Percentiles rank a stretch among this genome's conserved stretches.
phyloP scores from a whole-genome alignment of 2,797 vertebrate genomes.

The Characodon lateralis region DNA sequence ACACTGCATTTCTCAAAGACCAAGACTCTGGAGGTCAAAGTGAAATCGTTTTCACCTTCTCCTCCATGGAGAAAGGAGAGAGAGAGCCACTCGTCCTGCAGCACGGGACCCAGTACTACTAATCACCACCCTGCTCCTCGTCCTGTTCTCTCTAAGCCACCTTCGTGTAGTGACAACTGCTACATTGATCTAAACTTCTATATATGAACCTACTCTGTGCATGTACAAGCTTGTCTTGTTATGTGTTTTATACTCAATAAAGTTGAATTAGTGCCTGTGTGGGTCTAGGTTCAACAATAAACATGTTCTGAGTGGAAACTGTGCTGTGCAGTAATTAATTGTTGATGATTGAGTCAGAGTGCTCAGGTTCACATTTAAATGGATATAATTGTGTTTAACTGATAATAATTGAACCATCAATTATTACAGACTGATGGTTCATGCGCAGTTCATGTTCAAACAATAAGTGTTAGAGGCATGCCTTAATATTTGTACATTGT shows the following conservation, averaged over 20 bases:
- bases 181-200: background rate
- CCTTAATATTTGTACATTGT: background rate
- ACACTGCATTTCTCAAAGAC: conserved; percentile 62
- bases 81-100: conserved; percentile 56
- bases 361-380: conserved; percentile 47
- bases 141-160: background rate
- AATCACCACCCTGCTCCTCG: conserved; percentile 11
- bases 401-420: too few species aligned
- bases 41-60: conserved; percentile 41
- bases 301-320: background rate
- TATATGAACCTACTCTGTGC: conserved; percentile 5
- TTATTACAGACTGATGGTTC: conserved; percentile 36
- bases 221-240: background rate
- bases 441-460: conserved; percentile 46
- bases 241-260: conserved; percentile 1
- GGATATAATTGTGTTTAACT: conserved; percentile 27
- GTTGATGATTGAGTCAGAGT: conserved; percentile 32
- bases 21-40: conserved; percentile 34
- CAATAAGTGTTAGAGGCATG: conserved; percentile 14
- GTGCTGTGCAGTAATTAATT: conserved; percentile 9
- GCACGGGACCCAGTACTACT: conserved; percentile 36
- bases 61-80: conserved; percentile 45
- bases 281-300: conserved; percentile 1
- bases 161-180: background rate
- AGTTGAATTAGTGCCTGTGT: background rate